phyloP scores from a whole-genome alignment of 2,797 vertebrate species.

The Parauchenoglanis punctatus region DNA sequence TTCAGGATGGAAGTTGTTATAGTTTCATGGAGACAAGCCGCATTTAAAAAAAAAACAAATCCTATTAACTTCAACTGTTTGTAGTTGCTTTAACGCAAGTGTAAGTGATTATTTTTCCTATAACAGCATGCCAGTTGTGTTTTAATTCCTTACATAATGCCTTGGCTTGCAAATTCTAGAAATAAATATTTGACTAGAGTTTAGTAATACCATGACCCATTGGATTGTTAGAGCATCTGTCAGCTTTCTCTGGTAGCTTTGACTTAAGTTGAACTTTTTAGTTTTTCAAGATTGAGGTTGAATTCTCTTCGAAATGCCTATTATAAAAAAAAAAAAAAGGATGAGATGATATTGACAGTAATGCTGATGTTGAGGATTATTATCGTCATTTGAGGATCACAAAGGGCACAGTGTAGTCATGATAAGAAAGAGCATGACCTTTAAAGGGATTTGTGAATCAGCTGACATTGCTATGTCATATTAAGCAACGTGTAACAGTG shows the following conservation, averaged over 20 bases:
- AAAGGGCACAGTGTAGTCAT: background rate
- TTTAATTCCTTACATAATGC: background rate
- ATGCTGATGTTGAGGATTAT: background rate
- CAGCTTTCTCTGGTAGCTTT: background rate
- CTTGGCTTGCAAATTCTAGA: background rate
- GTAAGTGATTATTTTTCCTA: background rate
- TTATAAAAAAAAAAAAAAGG: background rate
- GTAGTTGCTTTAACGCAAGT: background rate
- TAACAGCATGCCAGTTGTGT: too few species aligned
- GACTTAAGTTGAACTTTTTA: background rate
- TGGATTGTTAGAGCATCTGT: background rate
- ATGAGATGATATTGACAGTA: background rate
- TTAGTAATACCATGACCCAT: too few species aligned
- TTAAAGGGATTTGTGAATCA: background rate
- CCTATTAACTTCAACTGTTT: background rate
- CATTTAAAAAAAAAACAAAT: background rate
- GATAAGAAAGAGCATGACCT: conserved; percentile 19
- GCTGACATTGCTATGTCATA: background rate
- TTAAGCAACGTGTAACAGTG: background rate
- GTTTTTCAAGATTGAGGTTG: background rate
- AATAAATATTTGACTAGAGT: background rate
- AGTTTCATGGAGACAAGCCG: background rate
- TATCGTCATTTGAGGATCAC: background rate
- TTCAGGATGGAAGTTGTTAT: background rate
- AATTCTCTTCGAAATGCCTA: background rate